Evolutionary conservation across 2,797 vertebrate species (phyloP).

Genomic region (Diplodus puntazzo): DNA sequence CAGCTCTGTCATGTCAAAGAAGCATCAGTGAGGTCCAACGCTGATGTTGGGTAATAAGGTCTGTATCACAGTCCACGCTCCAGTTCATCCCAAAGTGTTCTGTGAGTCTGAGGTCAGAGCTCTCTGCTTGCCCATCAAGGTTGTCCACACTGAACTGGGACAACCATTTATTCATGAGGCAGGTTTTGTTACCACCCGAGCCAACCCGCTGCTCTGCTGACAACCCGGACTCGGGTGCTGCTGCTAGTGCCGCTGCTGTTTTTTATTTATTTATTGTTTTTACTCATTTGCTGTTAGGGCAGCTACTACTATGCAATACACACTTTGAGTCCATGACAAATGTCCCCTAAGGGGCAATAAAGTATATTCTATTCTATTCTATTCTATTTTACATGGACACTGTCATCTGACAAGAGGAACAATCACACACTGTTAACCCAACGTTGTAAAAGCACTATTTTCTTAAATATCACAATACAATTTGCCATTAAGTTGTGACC

Average conservation of each 20-base stretch:
- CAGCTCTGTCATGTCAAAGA: constrained; percentile 3
- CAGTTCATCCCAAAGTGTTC: neutral
- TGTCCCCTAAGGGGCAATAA: no score
- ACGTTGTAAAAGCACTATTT: no score
- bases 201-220: no score
- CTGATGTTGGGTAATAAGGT: neutral
- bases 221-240: no score
- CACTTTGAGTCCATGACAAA: no score
- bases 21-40: neutral
- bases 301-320: no score
- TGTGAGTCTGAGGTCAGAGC: neutral
- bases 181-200: neutral
- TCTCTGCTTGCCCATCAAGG: neutral
- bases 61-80: neutral
- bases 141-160: neutral
- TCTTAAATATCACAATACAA: neutral
- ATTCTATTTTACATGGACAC: neutral
- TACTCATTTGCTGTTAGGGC: no score
- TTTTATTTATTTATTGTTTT: no score
- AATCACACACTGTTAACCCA: neutral
- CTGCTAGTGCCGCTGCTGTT: no score
- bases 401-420: neutral
- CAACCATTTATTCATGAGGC: neutral
- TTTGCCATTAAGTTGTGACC: no score
- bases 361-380: no score